Conservation (phyloP, 2,113 vertebrate species). For the Phoxinus phoxinus region DNA sequence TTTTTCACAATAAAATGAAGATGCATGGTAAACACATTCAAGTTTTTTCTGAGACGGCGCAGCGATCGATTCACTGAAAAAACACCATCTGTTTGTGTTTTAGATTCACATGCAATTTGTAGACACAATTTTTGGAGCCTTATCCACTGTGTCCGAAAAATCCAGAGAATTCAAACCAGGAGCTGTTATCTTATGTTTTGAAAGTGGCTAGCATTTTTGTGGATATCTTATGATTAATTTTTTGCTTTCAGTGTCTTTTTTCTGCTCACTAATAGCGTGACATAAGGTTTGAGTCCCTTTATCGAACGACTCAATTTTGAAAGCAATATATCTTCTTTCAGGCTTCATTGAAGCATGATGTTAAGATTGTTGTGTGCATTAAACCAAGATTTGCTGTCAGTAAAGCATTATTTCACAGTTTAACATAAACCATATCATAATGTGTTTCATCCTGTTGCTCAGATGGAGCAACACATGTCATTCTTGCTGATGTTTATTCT, state of each 20-base stretch:
- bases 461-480: background rate
- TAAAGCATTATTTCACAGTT: constrained; percentile 14
- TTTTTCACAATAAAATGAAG: constrained; percentile 66
- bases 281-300: background rate
- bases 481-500: background rate
- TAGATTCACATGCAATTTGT: constrained; percentile 69
- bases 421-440: background rate
- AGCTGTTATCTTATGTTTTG: constrained; percentile 8
- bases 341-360: constrained; percentile 3
- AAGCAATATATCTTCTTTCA: background rate
- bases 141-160: constrained; percentile 55
- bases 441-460: background rate
- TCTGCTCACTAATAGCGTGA: background rate
- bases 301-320: background rate
- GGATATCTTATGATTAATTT: background rate
- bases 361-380: background rate
- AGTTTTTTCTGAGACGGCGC: constrained; percentile 53
- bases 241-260: constrained; percentile 6
- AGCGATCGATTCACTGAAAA: constrained; percentile 60
- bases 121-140: constrained; percentile 55
- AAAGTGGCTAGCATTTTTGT: background rate
- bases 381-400: background rate
- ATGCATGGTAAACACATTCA: constrained; percentile 72
- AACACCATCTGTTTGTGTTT: constrained; percentile 64
- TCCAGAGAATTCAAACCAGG: constrained; percentile 33